Conservation (phyloP, 2,888 invertebrate genomes). For the Epirrhoe alternata region DNA sequence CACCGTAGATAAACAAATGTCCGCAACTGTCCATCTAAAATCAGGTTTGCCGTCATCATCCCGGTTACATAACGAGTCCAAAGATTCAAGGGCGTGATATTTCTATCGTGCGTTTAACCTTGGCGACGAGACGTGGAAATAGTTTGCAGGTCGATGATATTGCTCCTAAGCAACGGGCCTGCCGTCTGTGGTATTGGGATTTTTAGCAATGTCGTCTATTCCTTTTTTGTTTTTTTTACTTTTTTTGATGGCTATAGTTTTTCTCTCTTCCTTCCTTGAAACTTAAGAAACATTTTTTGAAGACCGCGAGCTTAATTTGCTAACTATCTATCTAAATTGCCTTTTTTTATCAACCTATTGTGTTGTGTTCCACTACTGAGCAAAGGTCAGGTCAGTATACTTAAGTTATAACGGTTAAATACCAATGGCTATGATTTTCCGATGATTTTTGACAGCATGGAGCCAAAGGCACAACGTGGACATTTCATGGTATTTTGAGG, state of each 20-base stretch:
- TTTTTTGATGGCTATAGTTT: not conserved
- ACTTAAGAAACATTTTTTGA: no score
- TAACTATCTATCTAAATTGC: no score
- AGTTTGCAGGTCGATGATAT: constrained; percentile 42
- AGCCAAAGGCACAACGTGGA: not conserved
- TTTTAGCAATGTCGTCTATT: constrained; percentile 7
- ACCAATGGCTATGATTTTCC: no score
- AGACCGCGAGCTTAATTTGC: no score
- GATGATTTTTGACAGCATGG: not conserved
- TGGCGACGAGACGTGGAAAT: constrained; percentile 48
- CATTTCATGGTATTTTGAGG: not conserved
- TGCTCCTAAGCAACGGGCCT: constrained; percentile 15
- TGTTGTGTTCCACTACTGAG: no score
- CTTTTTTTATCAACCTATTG: no score
- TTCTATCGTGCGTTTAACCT: constrained; percentile 48
- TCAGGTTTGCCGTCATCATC: constrained; percentile 41
- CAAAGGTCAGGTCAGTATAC: no score
- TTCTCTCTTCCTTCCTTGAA: not conserved
- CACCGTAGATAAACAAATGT: constrained; percentile 14
- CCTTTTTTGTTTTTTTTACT: no score
- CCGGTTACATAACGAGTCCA: constrained; percentile 48
- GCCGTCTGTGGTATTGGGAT: constrained; percentile 14
- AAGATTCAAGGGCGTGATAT: constrained; percentile 57
- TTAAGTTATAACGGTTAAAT: no score
- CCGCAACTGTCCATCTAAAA: constrained; percentile 22